Conservation (phyloP, 2,113 vertebrate genomes). For the Panthera tigris region DNA sequence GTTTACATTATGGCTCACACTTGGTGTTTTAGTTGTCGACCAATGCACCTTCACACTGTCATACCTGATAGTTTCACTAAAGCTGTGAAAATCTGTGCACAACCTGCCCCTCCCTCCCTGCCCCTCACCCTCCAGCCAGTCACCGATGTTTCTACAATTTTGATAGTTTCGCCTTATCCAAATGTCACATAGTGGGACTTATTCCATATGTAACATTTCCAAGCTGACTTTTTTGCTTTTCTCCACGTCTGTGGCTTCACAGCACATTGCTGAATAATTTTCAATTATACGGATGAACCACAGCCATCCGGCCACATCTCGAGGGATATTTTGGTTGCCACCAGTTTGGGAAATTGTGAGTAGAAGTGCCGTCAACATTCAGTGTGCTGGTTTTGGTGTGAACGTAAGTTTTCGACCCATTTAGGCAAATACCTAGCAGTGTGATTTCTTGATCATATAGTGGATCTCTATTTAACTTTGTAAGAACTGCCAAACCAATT, state of each 20-base stretch:
- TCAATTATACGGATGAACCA: not conserved
- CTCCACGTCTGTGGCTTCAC: not conserved
- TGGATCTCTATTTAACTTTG: not conserved
- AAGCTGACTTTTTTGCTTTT: not conserved
- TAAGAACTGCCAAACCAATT: not conserved
- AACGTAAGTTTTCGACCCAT: not conserved
- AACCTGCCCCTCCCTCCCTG: not conserved
- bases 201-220: not conserved
- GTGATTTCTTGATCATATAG: not conserved
- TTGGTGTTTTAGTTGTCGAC: not conserved
- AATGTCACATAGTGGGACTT: not conserved
- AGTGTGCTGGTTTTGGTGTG: not conserved
- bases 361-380: not conserved
- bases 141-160: not conserved
- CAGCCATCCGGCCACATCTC: not conserved
- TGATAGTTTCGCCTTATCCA: not conserved
- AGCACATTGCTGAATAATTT: not conserved
- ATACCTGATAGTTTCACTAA: not conserved
- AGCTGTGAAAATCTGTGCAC: not conserved
- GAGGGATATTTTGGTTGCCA: not conserved
- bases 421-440: not conserved
- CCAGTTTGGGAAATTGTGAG: not conserved
- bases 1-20: not conserved
- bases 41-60: not conserved
- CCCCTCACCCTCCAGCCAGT: not conserved